A percentile compares a stretch with the other conserved stretches of the same genome.
Conservation (phyloP, 2,888 invertebrate species). For the Philereme transversata region DNA sequence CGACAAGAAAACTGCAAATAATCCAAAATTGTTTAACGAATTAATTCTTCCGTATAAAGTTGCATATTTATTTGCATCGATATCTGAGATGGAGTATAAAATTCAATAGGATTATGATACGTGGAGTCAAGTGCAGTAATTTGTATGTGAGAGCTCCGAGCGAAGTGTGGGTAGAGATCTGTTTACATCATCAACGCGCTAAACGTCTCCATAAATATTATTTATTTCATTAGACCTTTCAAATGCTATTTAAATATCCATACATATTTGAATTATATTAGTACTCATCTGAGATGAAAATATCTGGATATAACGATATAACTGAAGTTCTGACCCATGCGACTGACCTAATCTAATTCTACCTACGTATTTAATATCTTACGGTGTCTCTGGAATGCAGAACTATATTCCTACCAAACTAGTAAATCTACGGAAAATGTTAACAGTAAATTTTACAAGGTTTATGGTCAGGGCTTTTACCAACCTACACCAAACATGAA, state of each 20-base stretch:
- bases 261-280: constrained; percentile 25
- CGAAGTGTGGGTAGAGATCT: constrained; percentile 39
- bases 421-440: too few species aligned
- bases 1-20: too few species aligned
- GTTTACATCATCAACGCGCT: constrained; percentile 36
- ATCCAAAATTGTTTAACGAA: too few species aligned
- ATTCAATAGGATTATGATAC: constrained; percentile 49
- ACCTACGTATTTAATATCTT: constrained; percentile 5
- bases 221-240: constrained; percentile 27
- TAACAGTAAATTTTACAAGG: too few species aligned
- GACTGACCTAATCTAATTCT: constrained; percentile 22
- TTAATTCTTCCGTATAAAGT: too few species aligned
- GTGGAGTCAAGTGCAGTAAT: constrained; percentile 51
- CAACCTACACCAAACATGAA: too few species aligned
- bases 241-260: constrained; percentile 29
- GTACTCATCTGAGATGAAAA: constrained; percentile 17
- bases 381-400: constrained; percentile 10
- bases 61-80: constrained; percentile 18
- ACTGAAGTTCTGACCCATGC: constrained; percentile 16
- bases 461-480: too few species aligned
- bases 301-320: constrained; percentile 22
- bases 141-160: constrained; percentile 47
- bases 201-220: constrained; percentile 29
- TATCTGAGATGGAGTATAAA: constrained; percentile 36
- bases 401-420: too few species aligned